A percentile compares a stretch with the other conserved stretches of the same genome.
phyloP scores from a whole-genome alignment of 2,113 vertebrate species.

The Rhea pennata region DNA sequence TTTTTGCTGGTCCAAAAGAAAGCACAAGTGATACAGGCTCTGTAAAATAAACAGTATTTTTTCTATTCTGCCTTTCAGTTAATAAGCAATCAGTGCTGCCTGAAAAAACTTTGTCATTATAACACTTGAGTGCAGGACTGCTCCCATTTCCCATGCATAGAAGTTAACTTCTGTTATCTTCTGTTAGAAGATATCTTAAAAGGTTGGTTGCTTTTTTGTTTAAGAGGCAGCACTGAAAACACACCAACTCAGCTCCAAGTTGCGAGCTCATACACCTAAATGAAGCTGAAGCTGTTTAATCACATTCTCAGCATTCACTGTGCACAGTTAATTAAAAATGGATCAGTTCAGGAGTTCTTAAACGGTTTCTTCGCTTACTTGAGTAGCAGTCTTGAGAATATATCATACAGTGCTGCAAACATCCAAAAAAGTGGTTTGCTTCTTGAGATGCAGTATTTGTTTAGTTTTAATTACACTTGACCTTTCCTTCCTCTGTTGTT shows the following conservation, averaged over 20 bases:
- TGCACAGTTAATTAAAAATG: background rate
- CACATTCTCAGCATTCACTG: background rate
- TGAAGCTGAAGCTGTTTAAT: background rate
- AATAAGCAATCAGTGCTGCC: background rate
- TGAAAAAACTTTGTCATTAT: background rate
- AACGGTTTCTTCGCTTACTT: background rate
- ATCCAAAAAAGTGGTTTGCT: background rate
- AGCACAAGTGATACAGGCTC: background rate
- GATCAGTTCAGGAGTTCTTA: background rate
- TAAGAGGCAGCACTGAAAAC: background rate
- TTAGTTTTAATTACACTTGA: constrained; percentile 10
- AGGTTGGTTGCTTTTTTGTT: background rate
- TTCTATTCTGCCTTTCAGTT: background rate
- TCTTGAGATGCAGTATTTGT: background rate
- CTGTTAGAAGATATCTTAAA: background rate
- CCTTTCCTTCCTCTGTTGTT: constrained; percentile 1
- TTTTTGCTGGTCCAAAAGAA: background rate
- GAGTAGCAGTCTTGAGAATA: background rate
- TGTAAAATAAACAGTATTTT: background rate
- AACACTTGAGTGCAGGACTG: background rate
- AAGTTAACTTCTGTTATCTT: background rate
- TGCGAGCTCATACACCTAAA: background rate
- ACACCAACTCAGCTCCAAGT: background rate
- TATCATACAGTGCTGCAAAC: background rate
- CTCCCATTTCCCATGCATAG: background rate